Percentiles rank a stretch among this genome's conserved stretches.
These are phyloP conservation scores for Tipula helvola DNA, from an alignment of 2,888 invertebrate genomes.

Conservation along the genomic window DNA sequence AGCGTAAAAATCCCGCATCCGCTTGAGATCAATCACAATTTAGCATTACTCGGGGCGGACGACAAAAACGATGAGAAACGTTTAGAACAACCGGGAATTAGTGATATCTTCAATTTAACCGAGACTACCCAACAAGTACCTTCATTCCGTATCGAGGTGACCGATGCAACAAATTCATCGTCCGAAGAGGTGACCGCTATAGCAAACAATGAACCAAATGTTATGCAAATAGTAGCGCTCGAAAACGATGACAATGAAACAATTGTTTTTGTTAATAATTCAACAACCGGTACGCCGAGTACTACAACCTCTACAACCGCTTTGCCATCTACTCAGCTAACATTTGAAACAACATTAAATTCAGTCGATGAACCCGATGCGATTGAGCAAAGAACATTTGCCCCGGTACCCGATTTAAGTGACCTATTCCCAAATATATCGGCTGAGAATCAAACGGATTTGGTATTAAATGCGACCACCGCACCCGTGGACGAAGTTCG, in stretches of 20 bases:
- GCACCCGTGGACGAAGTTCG: conserved; percentile 41
- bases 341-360: neutral
- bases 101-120: neutral
- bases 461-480: conserved; percentile 27
- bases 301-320: neutral
- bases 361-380: neutral
- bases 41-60: neutral
- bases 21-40: neutral
- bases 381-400: neutral
- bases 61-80: neutral
- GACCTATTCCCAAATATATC: neutral
- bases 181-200: neutral
- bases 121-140: neutral
- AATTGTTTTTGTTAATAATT: neutral
- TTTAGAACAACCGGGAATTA: neutral
- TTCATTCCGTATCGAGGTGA: neutral
- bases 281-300: neutral
- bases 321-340: neutral
- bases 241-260: neutral
- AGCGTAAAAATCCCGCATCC: neutral
- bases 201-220: neutral
- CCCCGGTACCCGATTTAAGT: neutral
- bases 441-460: neutral
- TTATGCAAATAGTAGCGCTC: neutral
- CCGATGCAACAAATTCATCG: neutral